Base-by-base conservation (phyloP, 1,140 invertebrate genomes). In the Luehdorfia chinensis region DNA sequence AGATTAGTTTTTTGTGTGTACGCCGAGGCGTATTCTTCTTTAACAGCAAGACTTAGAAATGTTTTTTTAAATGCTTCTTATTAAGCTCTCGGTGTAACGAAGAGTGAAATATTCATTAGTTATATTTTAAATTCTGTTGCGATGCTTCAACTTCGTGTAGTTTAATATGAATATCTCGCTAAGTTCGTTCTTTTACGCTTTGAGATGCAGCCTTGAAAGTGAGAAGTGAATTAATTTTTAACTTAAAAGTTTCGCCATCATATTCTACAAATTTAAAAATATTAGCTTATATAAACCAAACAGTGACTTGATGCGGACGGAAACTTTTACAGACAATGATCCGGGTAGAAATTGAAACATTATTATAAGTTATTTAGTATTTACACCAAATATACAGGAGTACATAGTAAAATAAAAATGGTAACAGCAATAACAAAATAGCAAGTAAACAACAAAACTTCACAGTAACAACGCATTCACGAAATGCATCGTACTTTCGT, bases 1-100 rank as follows among this genome's bases (percentile, higher is more conserved):
- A 75, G 67, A 83, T 81, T 75, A 74, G 70, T 83, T 81, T 80
- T 85, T 83, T 43, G 13, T 30, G 66, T 71, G 48, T 23, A 59
- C 47, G 48, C 46, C 37, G 33, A 50, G 63, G 36, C 61, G 56
- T 57, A 59, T 63, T 65, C 50, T 48, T 72, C 54, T 68, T 52
- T 64, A 72, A 56, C 48, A 54, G 43, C 47, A 52, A 45, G 41
- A 45, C 36, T 21, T 55, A 47, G 48, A 57, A 57, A 41, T 48
- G 52, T 37, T 53, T 58, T 54, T 49, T 28, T 31, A 13, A 30
- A 21, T 27, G 30, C 12, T 12, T 3, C 25, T 48, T 9, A 33
- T 12, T 50, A n/a, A 37, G 30, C 47, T 34, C n/a, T 41, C 32
- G 18, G 47, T 51, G 55, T 39, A 31, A 27, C 39, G 39, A 43